Conservation (phyloP, 1,140 invertebrate genomes). For the Dendrolimus kikuchii region DNA sequence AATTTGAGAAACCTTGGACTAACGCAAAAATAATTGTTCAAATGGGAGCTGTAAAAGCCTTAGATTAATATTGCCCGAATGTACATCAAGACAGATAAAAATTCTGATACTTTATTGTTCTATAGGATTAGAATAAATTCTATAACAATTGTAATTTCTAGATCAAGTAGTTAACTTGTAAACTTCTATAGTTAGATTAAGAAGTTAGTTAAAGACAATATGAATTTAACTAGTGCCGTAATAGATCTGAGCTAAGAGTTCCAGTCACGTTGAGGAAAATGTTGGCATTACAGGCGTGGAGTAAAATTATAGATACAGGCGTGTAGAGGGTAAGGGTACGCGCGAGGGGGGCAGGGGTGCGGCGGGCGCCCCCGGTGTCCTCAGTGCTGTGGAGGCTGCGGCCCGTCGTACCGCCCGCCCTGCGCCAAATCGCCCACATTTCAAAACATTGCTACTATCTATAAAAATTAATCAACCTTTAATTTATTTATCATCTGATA, state of each 20-base stretch:
- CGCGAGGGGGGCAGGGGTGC: slow-evolving; percentile 25
- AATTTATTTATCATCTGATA: background rate
- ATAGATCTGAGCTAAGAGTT: slow-evolving; percentile 9
- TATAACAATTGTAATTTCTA: no score
- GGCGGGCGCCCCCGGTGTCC: slow-evolving; percentile 24
- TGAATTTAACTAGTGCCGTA: background rate
- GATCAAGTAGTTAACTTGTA: no score
- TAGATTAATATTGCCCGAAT: no score
- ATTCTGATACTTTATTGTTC: no score
- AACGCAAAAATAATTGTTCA: no score
- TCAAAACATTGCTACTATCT: slow-evolving; percentile 26
- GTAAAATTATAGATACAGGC: slow-evolving; percentile 56
- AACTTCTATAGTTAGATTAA: no score
- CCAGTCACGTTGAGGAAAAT: slow-evolving; percentile 25
- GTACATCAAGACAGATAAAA: no score
- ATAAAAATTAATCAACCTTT: slow-evolving; percentile 11
- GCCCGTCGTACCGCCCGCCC: slow-evolving; percentile 39
- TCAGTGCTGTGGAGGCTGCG: slow-evolving; percentile 66
- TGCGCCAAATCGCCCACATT: slow-evolving; percentile 19
- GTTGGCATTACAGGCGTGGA: slow-evolving; percentile 42
- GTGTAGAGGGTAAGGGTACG: slow-evolving; percentile 25
- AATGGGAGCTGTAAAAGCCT: no score
- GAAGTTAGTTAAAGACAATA: no score
- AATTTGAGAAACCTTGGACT: no score
- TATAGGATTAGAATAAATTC: no score